These are phyloP conservation scores for Bubo scandiacus DNA, from an alignment of 2,113 vertebrate genomes.

Conservation along the genomic window DNA sequence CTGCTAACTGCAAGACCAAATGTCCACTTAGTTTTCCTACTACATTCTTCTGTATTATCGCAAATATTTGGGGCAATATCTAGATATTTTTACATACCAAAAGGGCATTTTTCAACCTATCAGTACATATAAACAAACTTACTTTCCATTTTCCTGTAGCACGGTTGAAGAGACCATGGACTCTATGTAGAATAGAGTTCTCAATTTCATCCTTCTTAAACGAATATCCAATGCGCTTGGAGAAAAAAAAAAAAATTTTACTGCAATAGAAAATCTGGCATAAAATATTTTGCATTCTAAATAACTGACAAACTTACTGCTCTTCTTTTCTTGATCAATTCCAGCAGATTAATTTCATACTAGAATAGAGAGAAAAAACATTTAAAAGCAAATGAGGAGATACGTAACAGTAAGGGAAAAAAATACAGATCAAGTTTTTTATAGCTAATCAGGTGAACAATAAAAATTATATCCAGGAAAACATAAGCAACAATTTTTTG, in stretches of 20 bases:
- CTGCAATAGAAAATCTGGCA: not conserved
- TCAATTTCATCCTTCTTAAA: conserved; percentile 98
- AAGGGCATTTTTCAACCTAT: not conserved
- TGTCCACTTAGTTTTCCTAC: not conserved
- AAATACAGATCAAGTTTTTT: not conserved
- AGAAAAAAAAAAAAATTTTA: not conserved
- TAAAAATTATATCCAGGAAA: not conserved
- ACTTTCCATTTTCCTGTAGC: conserved; percentile 95
- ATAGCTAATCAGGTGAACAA: not conserved
- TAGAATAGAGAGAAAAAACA: conserved; percentile 39
- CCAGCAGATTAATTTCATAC: conserved; percentile 95
- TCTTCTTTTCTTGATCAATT: conserved; percentile 92
- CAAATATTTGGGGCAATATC: not conserved
- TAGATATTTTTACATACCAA: not conserved
- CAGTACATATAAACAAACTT: not conserved
- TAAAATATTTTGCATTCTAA: not conserved
- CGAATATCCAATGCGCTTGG: conserved; percentile 85
- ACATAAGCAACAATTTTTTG: not conserved
- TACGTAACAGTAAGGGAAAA: not conserved
- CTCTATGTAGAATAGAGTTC: conserved; percentile 82
- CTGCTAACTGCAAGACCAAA: not conserved
- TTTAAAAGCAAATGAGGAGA: not conserved
- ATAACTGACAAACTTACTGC: conserved; percentile 76
- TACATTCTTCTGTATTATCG: not conserved
- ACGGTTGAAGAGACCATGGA: conserved; percentile 85